Evolutionary conservation across 2,113 vertebrate genomes (phyloP), one percentile per base, ranked within the genome.

Genomic region (Chionis minor): DNA sequence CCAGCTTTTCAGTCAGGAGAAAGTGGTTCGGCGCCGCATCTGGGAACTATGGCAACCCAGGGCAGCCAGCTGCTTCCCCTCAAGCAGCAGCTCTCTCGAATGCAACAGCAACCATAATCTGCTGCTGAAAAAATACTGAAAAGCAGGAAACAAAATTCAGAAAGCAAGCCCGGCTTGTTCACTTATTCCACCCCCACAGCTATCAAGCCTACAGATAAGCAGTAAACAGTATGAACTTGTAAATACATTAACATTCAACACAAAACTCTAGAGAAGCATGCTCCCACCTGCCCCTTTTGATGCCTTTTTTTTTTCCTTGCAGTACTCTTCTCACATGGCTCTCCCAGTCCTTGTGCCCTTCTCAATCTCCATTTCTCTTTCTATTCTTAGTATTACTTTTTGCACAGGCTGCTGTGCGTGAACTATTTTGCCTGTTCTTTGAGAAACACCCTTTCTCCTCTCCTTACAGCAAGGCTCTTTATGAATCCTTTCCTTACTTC

Each of bases 51-150:
- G 65, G 92, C 88, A 95, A 92, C 38, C 26, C 7, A 4, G 22
- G 30, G 61, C 77, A 96, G 56, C 17, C 92, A 94, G 92, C 86
- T 91, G 91, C 69, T 82, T 91, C 65, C 65, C 52, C 33, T 94
- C 73, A 65, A 90, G 84, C 55, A 90, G 65, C 83, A 89, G 65
- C 56, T 69, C 80, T 52, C 72, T 49, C 5, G 2, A 78, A 65
- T 8, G 2, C 27, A 91, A 72, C 55, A 93, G 59, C 82, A 83
- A 78, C 32, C 35, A 58, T 23, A 47, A 84, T 22, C 62, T 38
- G 65, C 59, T 59, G 44, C 77, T 71, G 28, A 96, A 56, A 88
- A 82, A 82, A 47, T 22, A 83, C 12, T 13, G n/a, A 87, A 84
- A 75, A 5, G 12, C 65, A 87, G 65, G 56, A 79, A 94, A 91